Base-by-base conservation (phyloP, 2,797 vertebrate genomes). In the Fistularia tabacaria region DNA sequence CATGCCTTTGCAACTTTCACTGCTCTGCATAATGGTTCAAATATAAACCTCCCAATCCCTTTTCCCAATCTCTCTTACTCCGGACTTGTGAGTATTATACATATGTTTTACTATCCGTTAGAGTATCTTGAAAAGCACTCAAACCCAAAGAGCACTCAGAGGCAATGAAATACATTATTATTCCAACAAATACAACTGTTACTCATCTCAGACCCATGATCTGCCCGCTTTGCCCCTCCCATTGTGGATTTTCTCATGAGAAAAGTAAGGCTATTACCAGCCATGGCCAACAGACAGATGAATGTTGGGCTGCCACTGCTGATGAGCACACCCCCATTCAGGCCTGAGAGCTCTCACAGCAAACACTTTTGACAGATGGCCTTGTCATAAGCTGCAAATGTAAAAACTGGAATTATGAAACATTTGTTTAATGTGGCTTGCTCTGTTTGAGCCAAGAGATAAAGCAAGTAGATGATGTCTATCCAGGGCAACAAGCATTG, bases 121-220 rank as follows among this genome's bases (percentile, higher is more conserved):
- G 54, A 62, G 11, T 55, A 10, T 47, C 15, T 68, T 54, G 10
- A 58, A 52, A 72, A 54, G 51, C 39, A 36, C 49, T 57, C 11
- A 41, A 53, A 56, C 15, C 47, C 48, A 45, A 65, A 66, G 74
- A 72, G 63, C 61, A 62, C 74, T 65, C 66, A 38, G 43, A 47
- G 40, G 14, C 49, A 48, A 62, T 54, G n/a, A 76, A 62, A 64
- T 63, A 38, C 41, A 57, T 74, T 70, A 54, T 42, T 65, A 52
- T 72, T 71, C 51, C 11, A 45, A 57, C 39, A 42, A 41, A 37
- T n/a, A 14, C 51, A 25, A 12, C 65, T 53, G 47, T 64, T 62
- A 45, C 10, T 58, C 58, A 36, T 1, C 1, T 3, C 39, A 76
- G 66, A 46, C 51, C 46, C 45, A 46, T 56, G 54, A 76, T 70